These are phyloP conservation scores for Rhinogobio ventralis DNA, from an alignment of 2,797 vertebrate species.

Conservation along the genomic window DNA sequence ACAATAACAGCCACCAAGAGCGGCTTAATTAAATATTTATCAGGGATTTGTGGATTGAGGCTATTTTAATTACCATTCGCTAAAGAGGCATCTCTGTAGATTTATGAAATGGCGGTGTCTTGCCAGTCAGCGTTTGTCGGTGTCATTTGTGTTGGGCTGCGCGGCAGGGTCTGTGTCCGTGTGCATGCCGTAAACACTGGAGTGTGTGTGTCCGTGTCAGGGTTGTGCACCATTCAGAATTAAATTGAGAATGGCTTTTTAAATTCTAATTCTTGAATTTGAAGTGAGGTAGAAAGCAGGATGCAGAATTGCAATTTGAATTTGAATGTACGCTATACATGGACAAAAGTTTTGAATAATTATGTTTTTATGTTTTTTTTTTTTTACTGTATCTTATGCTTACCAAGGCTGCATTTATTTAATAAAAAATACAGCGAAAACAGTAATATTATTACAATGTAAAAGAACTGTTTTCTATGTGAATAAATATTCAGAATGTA, in stretches of 20 bases:
- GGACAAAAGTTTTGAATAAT: background rate
- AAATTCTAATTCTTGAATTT: background rate
- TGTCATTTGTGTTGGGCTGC: conserved; percentile 38
- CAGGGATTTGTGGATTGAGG: conserved; percentile 74
- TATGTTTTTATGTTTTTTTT: background rate
- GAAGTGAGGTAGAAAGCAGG: background rate
- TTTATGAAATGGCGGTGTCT: conserved; percentile 56
- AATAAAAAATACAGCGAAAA: background rate
- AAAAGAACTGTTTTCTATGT: too few species aligned
- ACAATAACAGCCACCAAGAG: conserved; percentile 72
- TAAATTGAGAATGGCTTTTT: conserved; percentile 4
- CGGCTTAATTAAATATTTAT: conserved; percentile 80
- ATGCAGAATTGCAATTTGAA: background rate
- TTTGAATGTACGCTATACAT: background rate
- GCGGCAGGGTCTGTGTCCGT: background rate
- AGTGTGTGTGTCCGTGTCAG: background rate
- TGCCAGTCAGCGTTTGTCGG: conserved; percentile 64
- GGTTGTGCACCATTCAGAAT: background rate
- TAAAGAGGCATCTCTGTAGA: conserved; percentile 68
- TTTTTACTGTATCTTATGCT: background rate
- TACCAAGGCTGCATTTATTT: background rate
- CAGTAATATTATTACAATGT: background rate
- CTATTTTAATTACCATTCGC: conserved; percentile 79
- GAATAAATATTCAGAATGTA: too few species aligned
- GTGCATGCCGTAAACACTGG: too few species aligned